These are phyloP conservation scores for Ophiodon elongatus DNA, from an alignment of 2,113 vertebrate species.

Conservation along the genomic window DNA sequence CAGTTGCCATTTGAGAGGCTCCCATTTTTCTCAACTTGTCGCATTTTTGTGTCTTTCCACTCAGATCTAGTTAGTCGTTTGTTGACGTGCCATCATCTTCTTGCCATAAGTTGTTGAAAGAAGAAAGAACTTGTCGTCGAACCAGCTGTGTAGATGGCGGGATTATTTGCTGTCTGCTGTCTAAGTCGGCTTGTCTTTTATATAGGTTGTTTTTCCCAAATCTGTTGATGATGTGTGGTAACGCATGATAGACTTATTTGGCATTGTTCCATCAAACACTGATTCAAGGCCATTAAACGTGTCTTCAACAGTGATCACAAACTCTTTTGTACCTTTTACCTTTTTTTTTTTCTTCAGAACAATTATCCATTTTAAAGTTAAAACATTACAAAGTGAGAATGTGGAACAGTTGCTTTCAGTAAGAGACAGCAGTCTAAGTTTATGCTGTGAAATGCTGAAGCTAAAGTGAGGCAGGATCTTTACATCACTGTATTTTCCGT, in stretches of 20 bases:
- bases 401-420: neutral
- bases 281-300: constrained; percentile 11
- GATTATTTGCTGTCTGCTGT: constrained; percentile 20
- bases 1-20: constrained; percentile 22
- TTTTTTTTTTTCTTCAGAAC: neutral
- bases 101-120: constrained; percentile 34
- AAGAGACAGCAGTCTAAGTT: constrained; percentile 32
- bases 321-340: neutral
- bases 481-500: constrained; percentile 29
- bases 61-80: constrained; percentile 22
- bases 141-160: constrained; percentile 1
- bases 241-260: constrained; percentile 11
- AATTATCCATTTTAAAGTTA: constrained; percentile 7
- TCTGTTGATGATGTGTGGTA: constrained; percentile 5
- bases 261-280: constrained; percentile 18
- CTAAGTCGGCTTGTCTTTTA: constrained; percentile 33
- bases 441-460: constrained; percentile 41
- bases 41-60: constrained; percentile 22
- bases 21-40: constrained; percentile 11
- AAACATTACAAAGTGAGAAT: constrained; percentile 1
- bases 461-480: constrained; percentile 20
- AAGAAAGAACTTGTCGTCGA: constrained; percentile 2
- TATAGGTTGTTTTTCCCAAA: constrained; percentile 31
- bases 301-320: constrained; percentile 6
- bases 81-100: constrained; percentile 52